Conservation (phyloP, 2,888 invertebrate species). For the Sesia apiformis region DNA sequence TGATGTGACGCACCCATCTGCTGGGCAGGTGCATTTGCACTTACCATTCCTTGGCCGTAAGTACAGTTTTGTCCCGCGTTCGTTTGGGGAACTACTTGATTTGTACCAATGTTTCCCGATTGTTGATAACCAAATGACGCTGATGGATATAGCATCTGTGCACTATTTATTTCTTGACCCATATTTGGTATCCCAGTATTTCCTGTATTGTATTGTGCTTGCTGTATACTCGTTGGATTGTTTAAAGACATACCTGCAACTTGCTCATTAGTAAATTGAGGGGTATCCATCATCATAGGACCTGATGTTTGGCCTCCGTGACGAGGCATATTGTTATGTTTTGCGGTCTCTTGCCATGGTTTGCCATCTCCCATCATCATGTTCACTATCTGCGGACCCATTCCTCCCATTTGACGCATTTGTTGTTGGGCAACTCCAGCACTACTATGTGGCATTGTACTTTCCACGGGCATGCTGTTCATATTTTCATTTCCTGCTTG, state of each 20-base stretch:
- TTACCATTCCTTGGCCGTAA: neutral
- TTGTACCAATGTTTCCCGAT: neutral
- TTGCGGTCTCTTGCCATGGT: constrained; percentile 4
- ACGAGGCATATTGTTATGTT: no score
- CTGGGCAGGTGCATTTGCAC: constrained; percentile 14
- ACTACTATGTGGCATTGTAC: constrained; percentile 9
- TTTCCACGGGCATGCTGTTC: neutral
- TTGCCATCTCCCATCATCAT: constrained; percentile 35
- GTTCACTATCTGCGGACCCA: constrained; percentile 48
- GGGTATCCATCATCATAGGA: neutral
- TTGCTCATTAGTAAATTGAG: neutral
- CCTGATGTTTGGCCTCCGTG: neutral
- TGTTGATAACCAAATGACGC: no score
- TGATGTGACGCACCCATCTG: constrained; percentile 11
- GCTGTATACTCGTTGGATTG: neutral
- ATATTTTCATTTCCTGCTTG: neutral
- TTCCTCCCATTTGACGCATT: constrained; percentile 23
- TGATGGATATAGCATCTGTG: neutral
- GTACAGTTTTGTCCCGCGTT: neutral
- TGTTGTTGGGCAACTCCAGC: constrained; percentile 4
- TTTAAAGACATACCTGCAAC: neutral
- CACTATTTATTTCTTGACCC: neutral
- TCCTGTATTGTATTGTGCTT: neutral
- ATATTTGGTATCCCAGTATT: neutral
- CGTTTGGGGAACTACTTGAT: neutral